phyloP scores from a whole-genome alignment of 2,888 invertebrate genomes.

The Hylaea fasciaria region DNA sequence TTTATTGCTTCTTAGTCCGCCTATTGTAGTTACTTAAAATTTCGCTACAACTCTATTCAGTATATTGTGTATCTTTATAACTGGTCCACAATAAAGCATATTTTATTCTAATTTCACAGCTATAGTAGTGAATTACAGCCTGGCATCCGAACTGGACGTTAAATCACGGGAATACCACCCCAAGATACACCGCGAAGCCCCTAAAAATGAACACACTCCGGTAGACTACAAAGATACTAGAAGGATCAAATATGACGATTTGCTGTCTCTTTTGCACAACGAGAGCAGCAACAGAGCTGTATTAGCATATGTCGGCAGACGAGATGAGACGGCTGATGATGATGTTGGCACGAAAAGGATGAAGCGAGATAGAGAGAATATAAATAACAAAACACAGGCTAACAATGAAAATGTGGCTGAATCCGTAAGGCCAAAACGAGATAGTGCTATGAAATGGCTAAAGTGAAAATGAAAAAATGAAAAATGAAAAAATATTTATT shows the following conservation, averaged over 20 bases:
- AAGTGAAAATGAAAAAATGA: no score
- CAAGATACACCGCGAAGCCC: not conserved
- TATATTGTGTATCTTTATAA: no score
- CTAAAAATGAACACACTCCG: not conserved
- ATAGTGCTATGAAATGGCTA: slow-evolving; percentile 6
- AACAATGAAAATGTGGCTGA: not conserved
- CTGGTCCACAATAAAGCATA: no score
- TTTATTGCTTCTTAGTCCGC: no score
- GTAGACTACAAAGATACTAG: not conserved
- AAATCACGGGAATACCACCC: not conserved
- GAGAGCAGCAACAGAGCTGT: slow-evolving; percentile 15
- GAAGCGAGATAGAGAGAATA: not conserved
- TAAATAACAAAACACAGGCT: not conserved
- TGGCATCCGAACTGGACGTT: not conserved
- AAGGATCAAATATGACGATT: slow-evolving; percentile 6
- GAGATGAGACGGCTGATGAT: not conserved
- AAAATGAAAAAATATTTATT: no score
- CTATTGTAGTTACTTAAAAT: no score
- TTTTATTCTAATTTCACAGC: not conserved
- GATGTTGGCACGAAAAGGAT: not conserved
- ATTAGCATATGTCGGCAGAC: slow-evolving; percentile 4
- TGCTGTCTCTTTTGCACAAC: slow-evolving; percentile 16
- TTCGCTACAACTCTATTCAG: no score
- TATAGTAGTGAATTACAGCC: not conserved
- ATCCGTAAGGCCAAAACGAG: slow-evolving; percentile 1